phyloP scores from a whole-genome alignment of 2,797 vertebrate species.

The Spea hammondii region DNA sequence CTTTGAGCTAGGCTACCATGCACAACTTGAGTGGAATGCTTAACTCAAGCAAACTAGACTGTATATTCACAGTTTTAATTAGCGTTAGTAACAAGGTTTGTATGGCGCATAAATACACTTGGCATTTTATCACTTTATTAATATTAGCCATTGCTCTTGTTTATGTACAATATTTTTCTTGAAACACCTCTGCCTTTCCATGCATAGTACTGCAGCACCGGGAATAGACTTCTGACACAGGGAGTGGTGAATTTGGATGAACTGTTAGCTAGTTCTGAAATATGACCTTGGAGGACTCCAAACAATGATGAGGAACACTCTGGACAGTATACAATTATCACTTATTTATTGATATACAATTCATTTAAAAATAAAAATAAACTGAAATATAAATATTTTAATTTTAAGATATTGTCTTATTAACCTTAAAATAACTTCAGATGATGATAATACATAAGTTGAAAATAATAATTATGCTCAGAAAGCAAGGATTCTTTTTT shows the following conservation, averaged over 20 bases:
- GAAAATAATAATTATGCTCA: too few relatives aligned
- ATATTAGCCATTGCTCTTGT: constrained; percentile 2
- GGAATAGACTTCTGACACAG: constrained; percentile 1
- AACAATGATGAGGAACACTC: neutral
- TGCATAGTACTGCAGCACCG: neutral
- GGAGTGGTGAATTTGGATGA: constrained; percentile 42
- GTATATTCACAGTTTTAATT: too few relatives aligned
- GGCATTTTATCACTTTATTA: neutral
- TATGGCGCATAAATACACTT: neutral
- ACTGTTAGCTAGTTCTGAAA: constrained; percentile 28
- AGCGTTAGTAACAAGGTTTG: too few relatives aligned
- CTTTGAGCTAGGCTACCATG: too few relatives aligned
- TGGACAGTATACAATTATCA: neutral
- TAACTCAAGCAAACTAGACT: too few relatives aligned
- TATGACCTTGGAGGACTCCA: constrained; percentile 13
- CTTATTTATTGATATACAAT: neutral
- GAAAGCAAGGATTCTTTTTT: too few relatives aligned
- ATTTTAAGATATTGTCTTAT: too few relatives aligned
- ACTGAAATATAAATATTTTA: too few relatives aligned
- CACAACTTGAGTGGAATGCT: too few relatives aligned
- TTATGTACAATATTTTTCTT: constrained; percentile 21
- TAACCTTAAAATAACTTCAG: too few relatives aligned
- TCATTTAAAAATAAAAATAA: too few relatives aligned
- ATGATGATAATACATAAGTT: too few relatives aligned
- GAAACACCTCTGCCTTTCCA: constrained; percentile 5